Conservation (phyloP, 1,140 invertebrate genomes). For the Eumaeus atala region DNA sequence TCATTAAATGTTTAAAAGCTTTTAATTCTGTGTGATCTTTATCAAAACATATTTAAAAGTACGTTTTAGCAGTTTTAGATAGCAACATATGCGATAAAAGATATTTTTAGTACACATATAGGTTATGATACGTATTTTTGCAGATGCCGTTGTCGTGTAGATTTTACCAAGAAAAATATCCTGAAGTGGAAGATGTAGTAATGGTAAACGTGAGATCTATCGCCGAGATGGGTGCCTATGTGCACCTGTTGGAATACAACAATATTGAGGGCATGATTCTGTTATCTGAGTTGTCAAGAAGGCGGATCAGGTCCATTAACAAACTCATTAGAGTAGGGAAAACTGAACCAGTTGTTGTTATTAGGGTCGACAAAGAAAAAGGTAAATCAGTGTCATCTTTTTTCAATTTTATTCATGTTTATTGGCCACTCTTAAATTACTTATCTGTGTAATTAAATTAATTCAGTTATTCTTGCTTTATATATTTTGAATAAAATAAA, state of each 20-base stretch:
- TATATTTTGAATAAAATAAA: no score
- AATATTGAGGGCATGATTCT: conserved; percentile 99
- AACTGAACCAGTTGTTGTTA: conserved; percentile 99
- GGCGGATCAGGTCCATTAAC: conserved; percentile 99
- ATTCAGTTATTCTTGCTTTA: no score
- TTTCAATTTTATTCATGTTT: no score
- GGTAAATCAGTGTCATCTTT: conserved; percentile 73
- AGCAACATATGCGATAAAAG: not conserved
- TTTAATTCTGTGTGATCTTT: conserved; percentile 13
- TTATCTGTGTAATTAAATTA: no score
- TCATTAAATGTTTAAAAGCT: conserved; percentile 16
- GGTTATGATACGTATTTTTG: conserved; percentile 34
- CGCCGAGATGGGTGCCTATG: conserved; percentile 99
- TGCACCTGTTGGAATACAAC: conserved; percentile 98
- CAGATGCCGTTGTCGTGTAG: conserved; percentile 96
- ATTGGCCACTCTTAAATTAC: no score
- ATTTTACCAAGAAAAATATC: conserved; percentile 98
- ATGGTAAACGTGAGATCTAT: conserved; percentile 99
- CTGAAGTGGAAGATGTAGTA: conserved; percentile 99
- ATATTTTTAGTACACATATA: conserved; percentile 18
- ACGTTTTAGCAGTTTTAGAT: not conserved
- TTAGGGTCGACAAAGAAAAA: conserved; percentile 99
- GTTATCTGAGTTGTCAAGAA: conserved; percentile 95
- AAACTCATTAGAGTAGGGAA: conserved; percentile 99
- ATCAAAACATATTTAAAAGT: conserved; percentile 19